Evolutionary conservation across 2,888 invertebrate genomes (phyloP).

Genomic region (Plagodis dolabraria): DNA sequence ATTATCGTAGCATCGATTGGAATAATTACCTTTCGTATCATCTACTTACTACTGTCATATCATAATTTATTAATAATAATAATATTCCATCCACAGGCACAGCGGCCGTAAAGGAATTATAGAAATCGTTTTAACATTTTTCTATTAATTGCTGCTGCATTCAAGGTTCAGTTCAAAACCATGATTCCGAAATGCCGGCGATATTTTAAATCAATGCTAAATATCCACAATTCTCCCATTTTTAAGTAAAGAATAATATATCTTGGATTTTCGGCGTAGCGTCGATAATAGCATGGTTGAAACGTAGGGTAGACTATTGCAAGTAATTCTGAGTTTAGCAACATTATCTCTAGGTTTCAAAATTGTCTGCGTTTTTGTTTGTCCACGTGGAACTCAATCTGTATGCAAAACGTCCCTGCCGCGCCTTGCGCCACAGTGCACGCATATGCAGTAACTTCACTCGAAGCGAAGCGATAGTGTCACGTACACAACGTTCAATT

Average conservation of each 20-base stretch:
- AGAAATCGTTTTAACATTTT: not conserved
- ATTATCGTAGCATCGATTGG: too few species aligned
- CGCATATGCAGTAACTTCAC: conserved; percentile 17
- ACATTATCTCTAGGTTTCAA: conserved; percentile 4
- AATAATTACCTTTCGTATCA: too few species aligned
- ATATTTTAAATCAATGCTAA: conserved; percentile 4
- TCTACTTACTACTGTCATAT: too few species aligned
- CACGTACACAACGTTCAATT: conserved; percentile 21
- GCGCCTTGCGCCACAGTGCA: conserved; percentile 36
- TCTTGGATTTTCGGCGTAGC: not conserved
- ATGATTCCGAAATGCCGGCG: conserved; percentile 8
- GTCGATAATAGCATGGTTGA: not conserved
- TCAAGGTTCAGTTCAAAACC: conserved; percentile 14
- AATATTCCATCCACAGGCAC: not conserved
- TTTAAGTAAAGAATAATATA: not conserved
- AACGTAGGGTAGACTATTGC: not conserved
- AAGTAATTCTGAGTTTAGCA: not conserved
- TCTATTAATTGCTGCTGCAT: conserved; percentile 8
- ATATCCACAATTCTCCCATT: not conserved
- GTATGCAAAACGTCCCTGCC: conserved; percentile 52
- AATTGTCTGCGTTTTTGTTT: conserved; percentile 31
- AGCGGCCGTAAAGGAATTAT: conserved; percentile 1
- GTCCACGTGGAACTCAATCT: conserved; percentile 41
- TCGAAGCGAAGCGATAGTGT: conserved; percentile 15
- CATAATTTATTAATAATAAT: too few species aligned